These are phyloP conservation scores for Drosophila mercatorum DNA, from an alignment of 2,888 invertebrate species.

Conservation along the genomic window DNA sequence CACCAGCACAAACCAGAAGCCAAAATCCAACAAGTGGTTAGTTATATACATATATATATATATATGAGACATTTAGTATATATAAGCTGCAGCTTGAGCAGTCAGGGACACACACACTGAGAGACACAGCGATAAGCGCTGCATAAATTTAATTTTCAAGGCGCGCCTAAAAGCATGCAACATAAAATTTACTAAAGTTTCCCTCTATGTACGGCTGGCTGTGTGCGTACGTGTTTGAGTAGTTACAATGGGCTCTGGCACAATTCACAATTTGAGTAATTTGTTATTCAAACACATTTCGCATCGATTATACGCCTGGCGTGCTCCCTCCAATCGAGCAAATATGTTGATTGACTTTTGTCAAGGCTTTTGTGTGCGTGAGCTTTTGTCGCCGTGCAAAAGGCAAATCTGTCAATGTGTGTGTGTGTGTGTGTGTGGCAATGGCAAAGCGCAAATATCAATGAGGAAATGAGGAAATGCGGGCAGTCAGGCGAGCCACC, in stretches of 20 bases:
- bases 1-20: slow-evolving; percentile 56
- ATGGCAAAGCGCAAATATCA: slow-evolving; percentile 67
- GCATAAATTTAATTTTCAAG: slow-evolving; percentile 66
- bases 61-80: background rate
- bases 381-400: slow-evolving; percentile 43
- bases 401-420: slow-evolving; percentile 22
- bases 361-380: slow-evolving; percentile 59
- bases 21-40: slow-evolving; percentile 72
- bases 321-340: slow-evolving; percentile 73
- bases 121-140: slow-evolving; percentile 11
- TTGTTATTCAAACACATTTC: slow-evolving; percentile 80
- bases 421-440: slow-evolving; percentile 38
- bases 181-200: slow-evolving; percentile 10
- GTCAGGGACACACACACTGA: slow-evolving; percentile 6
- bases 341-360: slow-evolving; percentile 80
- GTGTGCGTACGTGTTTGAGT: slow-evolving; percentile 21
- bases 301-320: slow-evolving; percentile 77
- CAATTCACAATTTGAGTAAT: slow-evolving; percentile 72
- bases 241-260: slow-evolving; percentile 64
- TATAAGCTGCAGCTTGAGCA: slow-evolving; percentile 3
- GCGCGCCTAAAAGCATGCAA: slow-evolving; percentile 60
- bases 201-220: background rate
- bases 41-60: slow-evolving; percentile 11
- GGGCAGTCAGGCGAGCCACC: slow-evolving; percentile 28
- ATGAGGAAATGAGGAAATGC: slow-evolving; percentile 75